Conservation (phyloP, 2,113 vertebrate genomes). For the Ellobius talpinus region DNA sequence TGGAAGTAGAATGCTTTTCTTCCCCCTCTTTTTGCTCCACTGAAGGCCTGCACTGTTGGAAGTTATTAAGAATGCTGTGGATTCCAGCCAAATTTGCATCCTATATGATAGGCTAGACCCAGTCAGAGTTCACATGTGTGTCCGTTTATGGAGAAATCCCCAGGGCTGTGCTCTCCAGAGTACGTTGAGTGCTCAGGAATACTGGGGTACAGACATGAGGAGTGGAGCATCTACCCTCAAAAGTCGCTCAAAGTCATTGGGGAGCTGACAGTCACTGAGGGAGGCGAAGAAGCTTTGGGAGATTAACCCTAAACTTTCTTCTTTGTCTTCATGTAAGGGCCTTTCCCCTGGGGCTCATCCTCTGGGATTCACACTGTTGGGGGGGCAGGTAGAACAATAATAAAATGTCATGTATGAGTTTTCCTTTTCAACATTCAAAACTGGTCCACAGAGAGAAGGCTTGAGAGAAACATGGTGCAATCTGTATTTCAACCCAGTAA, state of each 20-base stretch:
- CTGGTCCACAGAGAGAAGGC: background rate
- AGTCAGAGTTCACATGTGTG: background rate
- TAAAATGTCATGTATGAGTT: background rate
- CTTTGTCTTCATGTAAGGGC: background rate
- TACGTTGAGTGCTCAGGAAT: background rate
- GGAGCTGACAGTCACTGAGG: background rate
- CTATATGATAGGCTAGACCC: constrained; percentile 41
- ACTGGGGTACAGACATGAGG: background rate
- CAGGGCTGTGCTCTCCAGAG: background rate
- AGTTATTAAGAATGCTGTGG: constrained; percentile 54
- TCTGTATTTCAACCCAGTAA: background rate
- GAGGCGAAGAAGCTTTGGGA: background rate
- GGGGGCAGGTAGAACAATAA: background rate
- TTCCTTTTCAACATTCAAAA: background rate
- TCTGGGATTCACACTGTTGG: background rate
- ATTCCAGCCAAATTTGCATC: constrained; percentile 22
- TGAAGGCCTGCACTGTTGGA: constrained; percentile 62
- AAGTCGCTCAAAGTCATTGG: background rate
- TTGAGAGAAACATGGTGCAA: background rate
- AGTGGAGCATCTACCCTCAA: background rate
- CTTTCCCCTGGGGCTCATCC: background rate
- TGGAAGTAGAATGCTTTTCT: constrained; percentile 18
- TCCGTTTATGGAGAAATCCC: background rate
- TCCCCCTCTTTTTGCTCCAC: background rate
- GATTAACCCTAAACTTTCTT: background rate